A percentile compares a stretch with the other conserved stretches of the same genome.
phyloP scores from a whole-genome alignment of 2,888 invertebrate species.

The Capitulum mitella region DNA sequence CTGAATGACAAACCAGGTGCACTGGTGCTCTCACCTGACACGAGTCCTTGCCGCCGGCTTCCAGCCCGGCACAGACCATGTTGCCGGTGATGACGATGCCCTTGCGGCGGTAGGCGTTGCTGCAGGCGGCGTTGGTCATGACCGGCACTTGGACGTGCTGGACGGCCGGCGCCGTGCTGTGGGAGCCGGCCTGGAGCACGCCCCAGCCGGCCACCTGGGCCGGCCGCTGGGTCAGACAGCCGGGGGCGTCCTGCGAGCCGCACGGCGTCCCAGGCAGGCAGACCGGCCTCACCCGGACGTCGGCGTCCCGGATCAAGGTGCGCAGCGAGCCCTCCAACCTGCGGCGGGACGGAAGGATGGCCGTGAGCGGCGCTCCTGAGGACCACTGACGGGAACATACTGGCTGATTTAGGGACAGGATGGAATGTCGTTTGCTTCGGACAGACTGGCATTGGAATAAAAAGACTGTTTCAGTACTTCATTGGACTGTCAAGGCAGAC shows the following conservation, averaged over 20 bases:
- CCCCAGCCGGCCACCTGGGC: conserved; percentile 18
- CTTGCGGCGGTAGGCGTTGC: neutral
- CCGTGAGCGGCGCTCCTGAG: no score
- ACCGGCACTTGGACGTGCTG: neutral
- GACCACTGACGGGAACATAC: no score
- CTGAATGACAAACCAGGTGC: no score
- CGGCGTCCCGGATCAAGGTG: neutral
- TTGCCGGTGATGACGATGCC: neutral
- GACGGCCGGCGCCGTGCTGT: neutral
- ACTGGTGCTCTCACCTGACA: conserved; percentile 30
- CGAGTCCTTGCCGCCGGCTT: conserved; percentile 27
- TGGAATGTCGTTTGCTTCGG: no score
- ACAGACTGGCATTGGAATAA: no score
- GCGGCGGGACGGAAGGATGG: neutral
- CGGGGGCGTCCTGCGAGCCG: neutral
- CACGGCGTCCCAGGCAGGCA: conserved; percentile 2
- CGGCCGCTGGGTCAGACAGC: neutral
- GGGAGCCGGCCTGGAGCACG: neutral
- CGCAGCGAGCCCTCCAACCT: conserved; percentile 1
- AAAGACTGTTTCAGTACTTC: no score
- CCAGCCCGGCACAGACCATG: conserved; percentile 28
- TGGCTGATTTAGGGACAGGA: no score
- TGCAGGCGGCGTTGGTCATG: neutral
- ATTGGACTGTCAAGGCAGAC: no score
- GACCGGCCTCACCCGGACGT: neutral